A percentile compares a stretch with the other conserved stretches of the same genome.
phyloP scores from a whole-genome alignment of 2,113 vertebrate species.

The Thalassoma bifasciatum region DNA sequence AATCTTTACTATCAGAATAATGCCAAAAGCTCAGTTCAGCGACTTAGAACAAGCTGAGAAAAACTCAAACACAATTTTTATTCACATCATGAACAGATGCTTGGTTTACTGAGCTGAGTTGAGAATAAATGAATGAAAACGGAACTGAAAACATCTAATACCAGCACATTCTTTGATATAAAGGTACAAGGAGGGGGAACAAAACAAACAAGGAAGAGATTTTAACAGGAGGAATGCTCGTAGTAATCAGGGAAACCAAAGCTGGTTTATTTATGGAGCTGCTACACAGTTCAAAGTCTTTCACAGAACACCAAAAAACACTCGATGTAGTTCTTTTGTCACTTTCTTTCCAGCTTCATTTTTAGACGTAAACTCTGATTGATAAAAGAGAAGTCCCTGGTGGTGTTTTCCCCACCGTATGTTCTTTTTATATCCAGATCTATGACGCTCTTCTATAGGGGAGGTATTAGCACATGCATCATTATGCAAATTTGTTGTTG shows the following conservation, averaged over 20 bases:
- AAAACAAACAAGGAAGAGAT: not conserved
- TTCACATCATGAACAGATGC: not conserved
- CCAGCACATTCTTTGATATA: slow-evolving; percentile 6
- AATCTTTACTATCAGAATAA: no score
- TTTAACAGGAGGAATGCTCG: not conserved
- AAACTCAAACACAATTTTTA: no score
- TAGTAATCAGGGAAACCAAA: slow-evolving; percentile 4
- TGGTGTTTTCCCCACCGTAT: not conserved
- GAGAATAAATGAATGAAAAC: not conserved
- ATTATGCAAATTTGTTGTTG: slow-evolving; percentile 7
- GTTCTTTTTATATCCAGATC: slow-evolving; percentile 2
- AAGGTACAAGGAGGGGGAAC: not conserved
- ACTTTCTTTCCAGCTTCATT: not conserved
- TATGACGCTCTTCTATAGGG: not conserved
- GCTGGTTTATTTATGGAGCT: slow-evolving; percentile 31
- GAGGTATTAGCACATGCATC: not conserved
- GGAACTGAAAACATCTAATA: not conserved
- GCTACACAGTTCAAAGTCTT: not conserved
- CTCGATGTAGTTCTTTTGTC: not conserved
- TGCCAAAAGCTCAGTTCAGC: no score
- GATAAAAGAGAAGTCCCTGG: slow-evolving; percentile 10
- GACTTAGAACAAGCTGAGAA: no score
- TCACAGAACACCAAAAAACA: not conserved
- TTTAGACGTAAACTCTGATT: not conserved
- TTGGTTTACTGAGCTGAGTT: not conserved